Percentiles rank a stretch among this genome's conserved stretches.
Conservation (phyloP, 2,888 invertebrate genomes). For the Epinotia nisella region DNA sequence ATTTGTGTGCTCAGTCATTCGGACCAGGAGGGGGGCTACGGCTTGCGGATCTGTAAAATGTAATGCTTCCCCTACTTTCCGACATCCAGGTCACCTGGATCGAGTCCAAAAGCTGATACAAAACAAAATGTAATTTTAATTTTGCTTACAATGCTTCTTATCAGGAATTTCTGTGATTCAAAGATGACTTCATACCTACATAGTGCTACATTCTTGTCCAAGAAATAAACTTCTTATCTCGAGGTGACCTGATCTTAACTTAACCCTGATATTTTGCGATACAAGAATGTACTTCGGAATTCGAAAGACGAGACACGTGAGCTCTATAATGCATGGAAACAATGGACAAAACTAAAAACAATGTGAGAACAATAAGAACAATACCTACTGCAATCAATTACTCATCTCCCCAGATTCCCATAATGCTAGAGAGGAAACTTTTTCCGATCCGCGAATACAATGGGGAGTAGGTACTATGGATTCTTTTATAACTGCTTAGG, state of each 20-base stretch:
- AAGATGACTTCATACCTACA: constrained; percentile 9
- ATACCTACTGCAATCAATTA: constrained; percentile 30
- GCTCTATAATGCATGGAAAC: constrained; percentile 32
- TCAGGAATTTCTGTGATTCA: constrained; percentile 35
- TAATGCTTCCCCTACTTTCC: constrained; percentile 60
- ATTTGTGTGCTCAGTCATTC: constrained; percentile 45
- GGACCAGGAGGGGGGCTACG: constrained; percentile 5
- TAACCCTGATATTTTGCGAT: not conserved
- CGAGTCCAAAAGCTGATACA: constrained; percentile 65
- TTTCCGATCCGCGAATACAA: constrained; percentile 58
- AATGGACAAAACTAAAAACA: constrained; percentile 31
- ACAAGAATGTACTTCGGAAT: not conserved
- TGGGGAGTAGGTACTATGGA: constrained; percentile 57
- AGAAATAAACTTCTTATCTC: constrained; percentile 15
- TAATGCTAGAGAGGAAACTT: constrained; percentile 43
- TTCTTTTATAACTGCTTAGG: constrained; percentile 49
- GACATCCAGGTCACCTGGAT: constrained; percentile 80
- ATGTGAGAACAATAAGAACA: constrained; percentile 35
- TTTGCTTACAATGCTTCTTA: constrained; percentile 57
- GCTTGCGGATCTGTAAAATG: constrained; percentile 65
- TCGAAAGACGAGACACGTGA: not conserved
- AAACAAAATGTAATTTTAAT: constrained; percentile 55
- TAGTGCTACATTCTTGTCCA: constrained; percentile 14
- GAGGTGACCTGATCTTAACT: constrained; percentile 13
- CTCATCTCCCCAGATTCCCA: constrained; percentile 27